Conservation (phyloP, 1,140 invertebrate genomes). For the Macrosteles quadrilineatus region DNA sequence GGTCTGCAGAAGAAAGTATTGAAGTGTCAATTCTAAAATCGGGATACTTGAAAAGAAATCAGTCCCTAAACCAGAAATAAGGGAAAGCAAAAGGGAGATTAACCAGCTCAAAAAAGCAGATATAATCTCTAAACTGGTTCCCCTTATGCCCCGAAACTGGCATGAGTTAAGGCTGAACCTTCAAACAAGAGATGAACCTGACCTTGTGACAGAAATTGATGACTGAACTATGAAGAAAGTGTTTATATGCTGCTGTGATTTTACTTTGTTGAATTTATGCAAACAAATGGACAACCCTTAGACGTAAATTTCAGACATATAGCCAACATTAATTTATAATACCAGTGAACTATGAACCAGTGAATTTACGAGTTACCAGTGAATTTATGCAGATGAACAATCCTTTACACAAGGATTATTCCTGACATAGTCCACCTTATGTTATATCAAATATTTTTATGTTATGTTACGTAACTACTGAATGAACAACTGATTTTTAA, state of each 20-base stretch:
- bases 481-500: background rate
- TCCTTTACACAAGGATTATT: background rate
- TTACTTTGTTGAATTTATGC: background rate
- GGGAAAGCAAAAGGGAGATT: background rate
- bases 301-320: background rate
- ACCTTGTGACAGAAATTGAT: constrained; percentile 18
- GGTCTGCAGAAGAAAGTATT: background rate
- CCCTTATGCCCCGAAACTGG: background rate
- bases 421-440: no score
- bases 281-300: no score
- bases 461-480: background rate
- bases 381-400: background rate
- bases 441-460: background rate
- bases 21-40: constrained; percentile 10
- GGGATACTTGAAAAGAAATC: constrained; percentile 10
- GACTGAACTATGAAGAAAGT: constrained; percentile 1
- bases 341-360: background rate
- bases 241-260: background rate
- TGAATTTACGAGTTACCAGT: background rate
- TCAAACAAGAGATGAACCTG: background rate
- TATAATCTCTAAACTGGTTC: constrained; percentile 8
- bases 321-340: background rate
- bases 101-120: constrained; percentile 17
- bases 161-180: background rate
- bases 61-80: constrained; percentile 12